phyloP scores from a whole-genome alignment of 2,113 vertebrate species.

The Centropus bengalensis region DNA sequence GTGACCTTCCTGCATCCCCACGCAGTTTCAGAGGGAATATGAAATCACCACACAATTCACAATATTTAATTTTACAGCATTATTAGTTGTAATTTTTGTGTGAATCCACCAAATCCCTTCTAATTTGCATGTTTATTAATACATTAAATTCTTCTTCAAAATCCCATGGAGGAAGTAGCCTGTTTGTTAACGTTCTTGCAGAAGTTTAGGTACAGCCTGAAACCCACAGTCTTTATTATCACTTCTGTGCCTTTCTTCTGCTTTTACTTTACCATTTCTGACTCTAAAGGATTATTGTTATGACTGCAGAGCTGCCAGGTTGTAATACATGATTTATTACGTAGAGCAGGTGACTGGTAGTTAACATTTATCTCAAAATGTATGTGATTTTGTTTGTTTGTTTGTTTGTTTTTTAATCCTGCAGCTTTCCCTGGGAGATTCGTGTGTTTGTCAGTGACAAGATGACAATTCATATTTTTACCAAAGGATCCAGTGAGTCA shows the following conservation, averaged over 20 bases:
- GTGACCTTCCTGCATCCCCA: not conserved
- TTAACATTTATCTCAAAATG: conserved; percentile 34
- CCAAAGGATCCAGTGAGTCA: conserved; percentile 82
- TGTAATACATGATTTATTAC: conserved; percentile 35
- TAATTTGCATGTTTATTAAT: not conserved
- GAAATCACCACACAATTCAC: not conserved
- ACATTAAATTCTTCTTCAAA: not conserved
- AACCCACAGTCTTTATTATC: not conserved
- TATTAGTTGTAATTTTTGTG: not conserved
- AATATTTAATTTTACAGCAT: not conserved
- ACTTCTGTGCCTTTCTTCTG: not conserved
- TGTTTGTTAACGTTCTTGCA: not conserved
- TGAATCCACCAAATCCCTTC: not conserved
- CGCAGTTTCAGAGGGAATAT: not conserved
- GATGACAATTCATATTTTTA: conserved; percentile 82
- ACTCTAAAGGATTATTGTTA: not conserved
- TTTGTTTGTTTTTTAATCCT: not conserved
- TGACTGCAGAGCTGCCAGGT: not conserved
- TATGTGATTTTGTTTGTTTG: conserved; percentile 5
- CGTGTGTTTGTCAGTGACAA: conserved; percentile 79
- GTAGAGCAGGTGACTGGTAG: conserved; percentile 29
- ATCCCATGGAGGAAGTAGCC: not conserved
- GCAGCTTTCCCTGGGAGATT: conserved; percentile 60
- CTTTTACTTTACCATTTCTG: not conserved
- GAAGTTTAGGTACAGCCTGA: not conserved